These are phyloP conservation scores for Sogatella furcifera DNA, from an alignment of 1,140 invertebrate genomes.

Conservation along the genomic window DNA sequence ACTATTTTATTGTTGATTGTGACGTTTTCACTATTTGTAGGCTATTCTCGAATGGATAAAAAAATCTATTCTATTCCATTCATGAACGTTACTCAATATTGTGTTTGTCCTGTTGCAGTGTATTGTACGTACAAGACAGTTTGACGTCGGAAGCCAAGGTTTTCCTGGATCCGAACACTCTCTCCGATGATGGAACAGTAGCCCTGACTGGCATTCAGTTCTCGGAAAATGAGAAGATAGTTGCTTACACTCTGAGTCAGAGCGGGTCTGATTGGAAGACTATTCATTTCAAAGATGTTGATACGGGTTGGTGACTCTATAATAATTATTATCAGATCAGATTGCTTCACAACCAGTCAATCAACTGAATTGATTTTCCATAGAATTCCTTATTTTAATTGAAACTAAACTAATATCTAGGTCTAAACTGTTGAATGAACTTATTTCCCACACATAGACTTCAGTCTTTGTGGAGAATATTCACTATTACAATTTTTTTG, in stretches of 20 bases:
- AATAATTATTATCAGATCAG: neutral
- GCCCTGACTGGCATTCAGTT: constrained; percentile 69
- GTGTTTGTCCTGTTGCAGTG: constrained; percentile 45
- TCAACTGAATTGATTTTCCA: no score
- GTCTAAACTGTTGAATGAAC: no score
- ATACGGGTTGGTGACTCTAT: constrained; percentile 49
- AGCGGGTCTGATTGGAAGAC: constrained; percentile 95
- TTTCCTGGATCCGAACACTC: constrained; percentile 91
- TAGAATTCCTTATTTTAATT: no score
- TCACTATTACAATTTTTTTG: no score
- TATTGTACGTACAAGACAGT: constrained; percentile 81
- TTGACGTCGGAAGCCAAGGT: constrained; percentile 67
- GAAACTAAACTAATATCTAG: no score
- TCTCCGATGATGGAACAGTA: constrained; percentile 89
- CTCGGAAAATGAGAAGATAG: constrained; percentile 80
- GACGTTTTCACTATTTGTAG: no score
- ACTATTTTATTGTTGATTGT: no score
- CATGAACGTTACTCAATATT: no score
- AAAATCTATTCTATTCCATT: no score
- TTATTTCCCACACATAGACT: no score
- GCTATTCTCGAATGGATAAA: no score
- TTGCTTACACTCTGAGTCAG: constrained; percentile 83
- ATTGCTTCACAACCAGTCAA: neutral
- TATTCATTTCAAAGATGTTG: constrained; percentile 71
- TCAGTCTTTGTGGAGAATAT: no score